These are phyloP conservation scores for Mustela lutreola DNA, from an alignment of 2,113 vertebrate species.

Conservation along the genomic window DNA sequence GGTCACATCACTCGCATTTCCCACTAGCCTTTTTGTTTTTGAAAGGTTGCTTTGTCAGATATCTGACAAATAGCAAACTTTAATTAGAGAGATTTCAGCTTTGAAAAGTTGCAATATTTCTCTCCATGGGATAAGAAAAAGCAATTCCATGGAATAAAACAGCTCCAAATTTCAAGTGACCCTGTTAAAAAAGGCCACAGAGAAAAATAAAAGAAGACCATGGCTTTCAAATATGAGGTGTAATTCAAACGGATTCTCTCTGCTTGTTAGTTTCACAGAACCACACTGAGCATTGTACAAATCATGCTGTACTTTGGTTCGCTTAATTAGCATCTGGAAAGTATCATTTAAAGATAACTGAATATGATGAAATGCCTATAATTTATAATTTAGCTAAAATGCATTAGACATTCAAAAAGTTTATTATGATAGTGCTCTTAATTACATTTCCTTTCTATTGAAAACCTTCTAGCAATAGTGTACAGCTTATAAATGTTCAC, in stretches of 20 bases:
- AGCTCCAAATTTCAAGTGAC: constrained; percentile 62
- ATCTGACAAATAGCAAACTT: constrained; percentile 16
- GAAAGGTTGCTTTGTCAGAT: constrained; percentile 30
- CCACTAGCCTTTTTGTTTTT: neutral
- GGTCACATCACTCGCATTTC: neutral
- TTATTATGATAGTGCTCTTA: constrained; percentile 73
- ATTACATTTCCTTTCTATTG: constrained; percentile 70
- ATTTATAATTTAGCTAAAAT: constrained; percentile 76
- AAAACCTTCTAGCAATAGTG: constrained; percentile 69
- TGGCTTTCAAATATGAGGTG: constrained; percentile 68
- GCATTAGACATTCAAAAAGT: constrained; percentile 60
- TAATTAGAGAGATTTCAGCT: neutral
- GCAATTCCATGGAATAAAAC: constrained; percentile 57
- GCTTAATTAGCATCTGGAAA: constrained; percentile 77
- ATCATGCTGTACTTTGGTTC: constrained; percentile 65
- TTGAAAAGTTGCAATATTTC: neutral
- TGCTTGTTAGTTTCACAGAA: constrained; percentile 35
- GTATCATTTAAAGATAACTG: constrained; percentile 76
- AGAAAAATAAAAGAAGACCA: constrained; percentile 55
- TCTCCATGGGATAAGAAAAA: constrained; percentile 69
- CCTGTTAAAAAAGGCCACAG: constrained; percentile 73
- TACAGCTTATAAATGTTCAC: constrained; percentile 51
- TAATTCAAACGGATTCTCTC: neutral
- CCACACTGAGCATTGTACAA: neutral
- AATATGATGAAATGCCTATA: constrained; percentile 64